Conservation (phyloP, 2,797 vertebrate species). For the Clamator glandarius region DNA sequence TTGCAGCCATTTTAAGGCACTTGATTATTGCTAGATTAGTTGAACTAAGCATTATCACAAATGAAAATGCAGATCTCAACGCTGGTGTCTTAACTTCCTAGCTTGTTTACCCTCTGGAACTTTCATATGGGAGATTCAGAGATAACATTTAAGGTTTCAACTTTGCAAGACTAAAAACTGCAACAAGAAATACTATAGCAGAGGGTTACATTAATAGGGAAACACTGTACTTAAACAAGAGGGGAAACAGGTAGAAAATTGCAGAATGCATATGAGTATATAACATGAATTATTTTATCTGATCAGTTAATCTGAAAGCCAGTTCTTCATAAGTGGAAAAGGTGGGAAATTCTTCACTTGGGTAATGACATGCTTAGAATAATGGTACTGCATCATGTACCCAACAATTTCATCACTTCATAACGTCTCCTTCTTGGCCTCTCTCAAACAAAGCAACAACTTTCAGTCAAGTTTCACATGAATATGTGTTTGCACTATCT, state of each 20-base stretch:
- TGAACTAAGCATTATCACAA: background rate
- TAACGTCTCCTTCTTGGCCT: background rate
- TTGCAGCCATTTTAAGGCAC: conserved; percentile 63
- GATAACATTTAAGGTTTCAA: background rate
- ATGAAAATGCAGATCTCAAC: background rate
- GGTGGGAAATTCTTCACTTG: background rate
- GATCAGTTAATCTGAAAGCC: background rate
- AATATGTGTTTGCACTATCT: background rate
- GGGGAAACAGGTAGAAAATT: background rate
- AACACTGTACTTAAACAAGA: background rate
- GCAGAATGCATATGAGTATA: background rate
- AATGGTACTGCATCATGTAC: background rate
- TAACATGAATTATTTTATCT: background rate
- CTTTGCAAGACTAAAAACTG: background rate
- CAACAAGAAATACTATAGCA: background rate
- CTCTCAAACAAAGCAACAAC: background rate
- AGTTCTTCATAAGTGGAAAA: background rate
- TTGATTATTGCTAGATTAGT: conserved; percentile 17
- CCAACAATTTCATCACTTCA: background rate
- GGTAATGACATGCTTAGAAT: background rate
- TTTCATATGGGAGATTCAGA: background rate
- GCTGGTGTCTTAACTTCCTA: background rate
- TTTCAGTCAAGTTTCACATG: background rate
- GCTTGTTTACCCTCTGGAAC: background rate
- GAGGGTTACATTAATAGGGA: background rate